phyloP scores from a whole-genome alignment of 2,113 vertebrate genomes.

The Chitala chitala region DNA sequence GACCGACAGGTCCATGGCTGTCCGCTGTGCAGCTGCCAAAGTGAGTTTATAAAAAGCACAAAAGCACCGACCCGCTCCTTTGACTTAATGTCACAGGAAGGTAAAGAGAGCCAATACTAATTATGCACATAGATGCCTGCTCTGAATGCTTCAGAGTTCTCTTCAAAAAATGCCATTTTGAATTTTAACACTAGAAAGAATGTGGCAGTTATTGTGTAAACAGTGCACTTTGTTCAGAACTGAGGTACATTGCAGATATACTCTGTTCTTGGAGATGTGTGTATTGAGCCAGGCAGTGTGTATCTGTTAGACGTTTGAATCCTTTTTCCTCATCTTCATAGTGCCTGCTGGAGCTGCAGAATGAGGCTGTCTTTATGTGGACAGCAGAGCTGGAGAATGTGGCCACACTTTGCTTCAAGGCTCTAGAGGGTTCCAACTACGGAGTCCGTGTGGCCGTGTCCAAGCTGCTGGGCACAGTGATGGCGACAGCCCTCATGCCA shows the following conservation, averaged over 20 bases:
- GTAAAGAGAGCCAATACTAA: too few species aligned
- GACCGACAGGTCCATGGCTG: conserved; percentile 95
- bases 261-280: too few species aligned
- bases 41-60: conserved; percentile 56
- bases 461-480: conserved; percentile 88
- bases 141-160: too few species aligned
- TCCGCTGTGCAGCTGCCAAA: conserved; percentile 91
- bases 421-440: conserved; percentile 94
- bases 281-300: too few species aligned
- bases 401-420: conserved; percentile 91
- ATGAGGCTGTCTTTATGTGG: conserved; percentile 98
- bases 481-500: conserved; percentile 94
- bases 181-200: too few species aligned
- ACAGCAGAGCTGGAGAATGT: conserved; percentile 94
- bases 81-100: too few species aligned
- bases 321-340: conserved; percentile 41
- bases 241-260: too few species aligned
- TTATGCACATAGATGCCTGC: too few species aligned
- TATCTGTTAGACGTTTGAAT: conserved; percentile 5
- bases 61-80: too few species aligned
- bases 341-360: conserved; percentile 94
- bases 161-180: too few species aligned
- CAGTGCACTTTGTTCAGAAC: too few species aligned
- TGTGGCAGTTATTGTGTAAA: too few species aligned
- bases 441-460: conserved; percentile 92